Evolutionary conservation across 2,113 vertebrate species (phyloP).

Genomic region (Phyllopteryx taeniolatus): DNA sequence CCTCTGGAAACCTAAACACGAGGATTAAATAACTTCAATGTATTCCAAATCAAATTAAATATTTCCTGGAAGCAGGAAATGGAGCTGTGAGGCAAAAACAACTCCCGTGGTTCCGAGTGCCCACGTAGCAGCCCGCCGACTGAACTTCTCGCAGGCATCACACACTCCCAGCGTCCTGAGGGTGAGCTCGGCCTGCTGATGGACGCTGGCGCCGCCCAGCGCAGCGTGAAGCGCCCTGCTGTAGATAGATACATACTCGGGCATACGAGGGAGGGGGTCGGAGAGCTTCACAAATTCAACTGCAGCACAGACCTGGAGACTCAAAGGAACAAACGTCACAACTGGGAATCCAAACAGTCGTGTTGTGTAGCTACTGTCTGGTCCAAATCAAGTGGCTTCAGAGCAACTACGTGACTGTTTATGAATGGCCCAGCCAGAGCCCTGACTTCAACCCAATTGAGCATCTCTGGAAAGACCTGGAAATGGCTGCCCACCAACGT

Average conservation of each 20-base stretch:
- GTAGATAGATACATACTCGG: constrained; percentile 54
- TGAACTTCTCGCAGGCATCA: constrained; percentile 58
- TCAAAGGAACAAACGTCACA: not conserved
- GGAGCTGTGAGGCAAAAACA: not conserved
- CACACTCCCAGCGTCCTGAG: constrained; percentile 59
- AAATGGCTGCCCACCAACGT: no score
- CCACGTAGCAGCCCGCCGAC: constrained; percentile 51
- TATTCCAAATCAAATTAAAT: not conserved
- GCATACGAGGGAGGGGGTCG: constrained; percentile 67
- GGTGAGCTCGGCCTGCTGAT: constrained; percentile 46
- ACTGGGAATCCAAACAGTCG: not conserved
- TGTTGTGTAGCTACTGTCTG: no score
- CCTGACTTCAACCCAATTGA: no score
- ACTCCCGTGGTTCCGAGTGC: not conserved
- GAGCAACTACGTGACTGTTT: not conserved
- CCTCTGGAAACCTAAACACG: constrained; percentile 44
- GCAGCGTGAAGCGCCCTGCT: constrained; percentile 52
- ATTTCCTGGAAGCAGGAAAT: not conserved
- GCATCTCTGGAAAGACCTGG: no score
- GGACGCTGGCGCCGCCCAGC: constrained; percentile 58
- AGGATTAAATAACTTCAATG: not conserved
- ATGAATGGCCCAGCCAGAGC: no score
- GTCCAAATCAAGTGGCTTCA: not conserved
- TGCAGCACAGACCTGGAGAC: constrained; percentile 53
- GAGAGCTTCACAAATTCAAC: constrained; percentile 65